These are phyloP conservation scores for Ptychoptera albimana DNA, from an alignment of 2,888 invertebrate species.

Conservation along the genomic window DNA sequence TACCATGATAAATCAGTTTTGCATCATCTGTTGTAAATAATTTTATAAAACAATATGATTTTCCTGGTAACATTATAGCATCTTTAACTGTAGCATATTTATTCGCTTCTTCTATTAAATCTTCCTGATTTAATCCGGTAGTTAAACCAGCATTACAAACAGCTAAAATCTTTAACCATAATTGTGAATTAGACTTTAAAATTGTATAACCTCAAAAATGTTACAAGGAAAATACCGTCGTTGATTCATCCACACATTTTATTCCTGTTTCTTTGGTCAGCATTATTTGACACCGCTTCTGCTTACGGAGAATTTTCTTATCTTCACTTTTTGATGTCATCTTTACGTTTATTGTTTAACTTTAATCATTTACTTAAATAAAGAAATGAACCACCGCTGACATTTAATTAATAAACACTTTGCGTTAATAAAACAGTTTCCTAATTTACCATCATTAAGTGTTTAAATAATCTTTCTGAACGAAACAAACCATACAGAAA, in stretches of 20 bases:
- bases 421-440: too few relatives aligned
- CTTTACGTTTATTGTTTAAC: too few relatives aligned
- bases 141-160: constrained; percentile 84
- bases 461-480: too few relatives aligned
- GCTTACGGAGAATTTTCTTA: constrained; percentile 30
- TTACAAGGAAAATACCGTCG: constrained; percentile 18
- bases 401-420: too few relatives aligned
- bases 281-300: constrained; percentile 30
- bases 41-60: constrained; percentile 65
- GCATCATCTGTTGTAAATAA: constrained; percentile 39
- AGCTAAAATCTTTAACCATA: constrained; percentile 14
- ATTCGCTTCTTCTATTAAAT: constrained; percentile 37
- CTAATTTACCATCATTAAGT: too few relatives aligned
- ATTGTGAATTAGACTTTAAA: neutral
- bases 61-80: constrained; percentile 56
- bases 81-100: constrained; percentile 38
- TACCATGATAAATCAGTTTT: constrained; percentile 34
- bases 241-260: constrained; percentile 21
- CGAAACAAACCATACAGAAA: too few relatives aligned
- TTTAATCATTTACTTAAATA: too few relatives aligned
- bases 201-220: neutral
- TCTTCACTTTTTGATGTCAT: constrained; percentile 9
- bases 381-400: too few relatives aligned
- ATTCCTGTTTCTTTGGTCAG: constrained; percentile 31
- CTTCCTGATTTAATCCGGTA: constrained; percentile 55